Evolutionary conservation across 2,888 invertebrate species (phyloP).

Genomic region (Masnerella sp.): DNA sequence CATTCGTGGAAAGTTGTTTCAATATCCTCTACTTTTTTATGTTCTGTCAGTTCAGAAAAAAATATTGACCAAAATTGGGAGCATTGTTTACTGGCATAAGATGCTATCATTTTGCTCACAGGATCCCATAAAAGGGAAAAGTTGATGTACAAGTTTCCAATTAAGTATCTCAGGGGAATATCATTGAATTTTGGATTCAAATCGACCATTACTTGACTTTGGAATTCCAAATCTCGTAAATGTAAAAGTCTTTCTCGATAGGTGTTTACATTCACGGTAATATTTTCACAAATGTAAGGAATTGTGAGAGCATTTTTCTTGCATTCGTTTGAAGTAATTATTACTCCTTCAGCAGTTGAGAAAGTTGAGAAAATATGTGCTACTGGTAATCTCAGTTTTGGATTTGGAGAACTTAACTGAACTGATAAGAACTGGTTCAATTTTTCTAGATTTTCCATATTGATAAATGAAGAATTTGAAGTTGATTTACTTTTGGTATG

Average conservation of each 20-base stretch:
- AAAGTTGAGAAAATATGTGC: constrained; percentile 87
- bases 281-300: constrained; percentile 83
- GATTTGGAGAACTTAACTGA: constrained; percentile 69
- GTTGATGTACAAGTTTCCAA: constrained; percentile 90
- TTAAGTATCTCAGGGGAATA: constrained; percentile 86
- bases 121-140: constrained; percentile 95
- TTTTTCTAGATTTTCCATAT: constrained; percentile 58
- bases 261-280: constrained; percentile 85
- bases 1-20: constrained; percentile 70
- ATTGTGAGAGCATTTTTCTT: constrained; percentile 68
- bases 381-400: constrained; percentile 83
- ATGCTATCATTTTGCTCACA: constrained; percentile 85
- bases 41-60: constrained; percentile 79
- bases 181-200: constrained; percentile 80
- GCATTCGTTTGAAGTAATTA: constrained; percentile 73
- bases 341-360: constrained; percentile 79
- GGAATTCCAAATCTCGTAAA: constrained; percentile 85
- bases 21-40: constrained; percentile 79
- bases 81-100: constrained; percentile 81
- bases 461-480: constrained; percentile 63
- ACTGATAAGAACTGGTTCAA: constrained; percentile 63
- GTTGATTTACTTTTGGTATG: constrained; percentile 65
- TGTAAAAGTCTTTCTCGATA: constrained; percentile 88
- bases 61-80: constrained; percentile 88
- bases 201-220: constrained; percentile 76